Percentiles rank a stretch among this genome's conserved stretches.
These are phyloP conservation scores for Dinocampus coccinellae DNA, from an alignment of 2,888 invertebrate genomes.

Conservation along the genomic window DNA sequence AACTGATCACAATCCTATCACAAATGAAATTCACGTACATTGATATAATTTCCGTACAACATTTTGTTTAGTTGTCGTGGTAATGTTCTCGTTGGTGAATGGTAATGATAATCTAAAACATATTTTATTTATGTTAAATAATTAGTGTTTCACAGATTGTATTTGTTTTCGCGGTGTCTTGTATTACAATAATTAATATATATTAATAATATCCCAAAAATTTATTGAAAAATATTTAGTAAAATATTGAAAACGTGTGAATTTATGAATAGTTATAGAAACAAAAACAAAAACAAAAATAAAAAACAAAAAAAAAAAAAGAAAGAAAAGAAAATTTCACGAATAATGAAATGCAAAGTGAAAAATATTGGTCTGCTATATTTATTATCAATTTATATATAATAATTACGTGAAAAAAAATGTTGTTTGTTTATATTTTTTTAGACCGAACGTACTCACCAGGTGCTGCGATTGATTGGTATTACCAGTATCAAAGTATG, in stretches of 20 bases:
- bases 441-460: slow-evolving; percentile 54
- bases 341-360: neutral
- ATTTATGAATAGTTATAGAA: neutral
- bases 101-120: neutral
- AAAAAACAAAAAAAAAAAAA: too few species aligned
- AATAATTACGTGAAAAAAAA: slow-evolving; percentile 25
- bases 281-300: too few species aligned
- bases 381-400: neutral
- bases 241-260: neutral
- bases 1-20: neutral
- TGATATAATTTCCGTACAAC: neutral
- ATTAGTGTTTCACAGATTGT: neutral
- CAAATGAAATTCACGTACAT: neutral
- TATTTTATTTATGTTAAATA: neutral
- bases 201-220: neutral
- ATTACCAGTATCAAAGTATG: slow-evolving; percentile 58
- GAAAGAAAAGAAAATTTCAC: neutral
- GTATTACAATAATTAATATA: neutral
- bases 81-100: slow-evolving; percentile 1
- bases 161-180: neutral
- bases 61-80: neutral
- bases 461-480: slow-evolving; percentile 54
- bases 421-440: slow-evolving; percentile 45
- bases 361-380: neutral
- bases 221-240: neutral